Conservation (phyloP, 2,888 invertebrate genomes). For the Bimastos eiseni region DNA sequence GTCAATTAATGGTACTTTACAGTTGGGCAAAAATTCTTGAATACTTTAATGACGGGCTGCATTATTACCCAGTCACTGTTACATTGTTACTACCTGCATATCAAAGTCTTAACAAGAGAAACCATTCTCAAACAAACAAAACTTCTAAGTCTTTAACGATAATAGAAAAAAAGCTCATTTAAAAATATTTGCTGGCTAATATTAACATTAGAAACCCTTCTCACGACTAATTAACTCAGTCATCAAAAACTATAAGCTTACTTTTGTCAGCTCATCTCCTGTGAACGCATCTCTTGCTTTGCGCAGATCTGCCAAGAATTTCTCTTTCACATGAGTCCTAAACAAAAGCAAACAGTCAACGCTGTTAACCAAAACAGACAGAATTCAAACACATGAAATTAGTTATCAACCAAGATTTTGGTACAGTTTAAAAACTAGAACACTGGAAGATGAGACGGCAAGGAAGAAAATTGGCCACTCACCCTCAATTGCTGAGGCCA, state of each 20-base stretch:
- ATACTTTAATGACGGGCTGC: not conserved
- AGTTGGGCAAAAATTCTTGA: too few species aligned
- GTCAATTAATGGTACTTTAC: not conserved
- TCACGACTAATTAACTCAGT: not conserved
- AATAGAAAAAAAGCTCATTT: not conserved
- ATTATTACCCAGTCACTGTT: too few species aligned
- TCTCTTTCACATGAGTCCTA: slow-evolving; percentile 73
- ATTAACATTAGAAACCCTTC: too few species aligned
- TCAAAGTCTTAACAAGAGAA: not conserved
- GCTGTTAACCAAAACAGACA: not conserved
- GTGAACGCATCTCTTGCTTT: slow-evolving; percentile 84
- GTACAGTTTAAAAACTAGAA: too few species aligned
- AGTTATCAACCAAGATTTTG: too few species aligned
- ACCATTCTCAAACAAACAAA: not conserved
- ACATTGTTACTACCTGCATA: too few species aligned
- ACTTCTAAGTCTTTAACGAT: not conserved
- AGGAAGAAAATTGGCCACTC: too few species aligned
- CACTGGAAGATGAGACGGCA: too few species aligned
- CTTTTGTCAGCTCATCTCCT: slow-evolving; percentile 72
- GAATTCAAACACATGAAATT: too few species aligned
- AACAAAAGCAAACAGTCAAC: slow-evolving; percentile 8
- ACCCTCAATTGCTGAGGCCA: too few species aligned
- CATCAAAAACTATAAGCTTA: slow-evolving; percentile 37
- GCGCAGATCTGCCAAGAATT: slow-evolving; percentile 88
- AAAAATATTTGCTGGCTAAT: not conserved